These are phyloP conservation scores for Eremophila alpestris DNA, from an alignment of 2,797 vertebrate genomes.

Conservation along the genomic window DNA sequence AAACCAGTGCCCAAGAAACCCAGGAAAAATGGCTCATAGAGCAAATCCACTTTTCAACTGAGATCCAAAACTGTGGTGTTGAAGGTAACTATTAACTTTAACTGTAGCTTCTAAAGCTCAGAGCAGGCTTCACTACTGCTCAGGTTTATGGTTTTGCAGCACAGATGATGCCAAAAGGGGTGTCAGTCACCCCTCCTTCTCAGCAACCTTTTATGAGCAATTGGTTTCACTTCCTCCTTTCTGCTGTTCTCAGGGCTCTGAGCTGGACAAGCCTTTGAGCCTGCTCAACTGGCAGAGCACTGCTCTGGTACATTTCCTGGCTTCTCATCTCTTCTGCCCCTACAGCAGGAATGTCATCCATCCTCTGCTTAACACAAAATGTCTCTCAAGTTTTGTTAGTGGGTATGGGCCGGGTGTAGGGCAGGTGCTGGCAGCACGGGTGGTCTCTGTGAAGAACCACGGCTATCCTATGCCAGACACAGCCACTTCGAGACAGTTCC, in stretches of 20 bases:
- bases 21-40: neutral
- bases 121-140: neutral
- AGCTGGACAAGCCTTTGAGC: neutral
- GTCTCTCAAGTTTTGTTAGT: neutral
- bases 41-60: neutral
- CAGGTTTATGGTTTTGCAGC: accelerated
- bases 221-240: neutral
- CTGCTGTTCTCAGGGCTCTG: neutral
- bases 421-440: neutral
- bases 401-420: neutral
- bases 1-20: neutral
- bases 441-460: neutral
- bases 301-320: neutral
- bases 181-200: neutral
- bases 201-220: neutral
- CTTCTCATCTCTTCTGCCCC: neutral
- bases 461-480: accelerated
- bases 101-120: neutral
- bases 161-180: neutral
- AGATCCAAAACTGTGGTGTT: neutral
- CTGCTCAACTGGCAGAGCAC: neutral
- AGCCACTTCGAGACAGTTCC: neutral
- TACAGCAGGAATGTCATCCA: neutral
- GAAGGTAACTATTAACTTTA: neutral
- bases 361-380: neutral